Base-by-base conservation (phyloP, 1,140 invertebrate species). In the Acromyrmex echinatior region DNA sequence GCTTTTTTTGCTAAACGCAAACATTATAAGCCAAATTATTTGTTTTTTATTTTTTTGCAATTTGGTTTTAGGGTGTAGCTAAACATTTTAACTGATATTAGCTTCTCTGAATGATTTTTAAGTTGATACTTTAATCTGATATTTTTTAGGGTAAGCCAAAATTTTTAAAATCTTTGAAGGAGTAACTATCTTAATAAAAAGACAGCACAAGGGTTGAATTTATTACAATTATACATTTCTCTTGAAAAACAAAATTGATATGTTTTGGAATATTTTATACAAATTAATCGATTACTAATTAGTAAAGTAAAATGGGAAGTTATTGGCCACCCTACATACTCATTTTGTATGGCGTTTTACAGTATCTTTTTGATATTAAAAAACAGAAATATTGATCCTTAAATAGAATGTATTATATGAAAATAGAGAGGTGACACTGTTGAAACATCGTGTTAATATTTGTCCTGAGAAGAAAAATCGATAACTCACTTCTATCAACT, bases 401-500 rank as follows among this genome's bases (percentile, higher is more conserved):
- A 28, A 74, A 82, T 74, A 12, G 6, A 58, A 74, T 49, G 2
- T 21, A 28, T 60, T 21, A 18, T 10, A 82, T 7, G 7, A 5
- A 35, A 49, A 62, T 28, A 31, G 18, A 35, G 7, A 28, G 28
- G 18, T 39, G 21, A 28, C 16, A n/a, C 0, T 45, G 18, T 49
- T 70, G 21, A 25, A 18, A 81, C 18, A 58, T 18, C 3, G n/a
- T 39, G 9, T 70, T 35, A 31, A 68, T 56, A 51, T 73, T 74
- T 60, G 12, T 31, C 25, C 5, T 4, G 53, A 21, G 39, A 45
- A 25, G 21, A 58, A 73, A 82, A 74, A 49, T 82, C 39, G 39
- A 82, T 74, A 49, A 10, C 85, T 92, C 73, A 95, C 96, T 94
- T 96, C 96, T 82, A 96, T 90, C 28, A 97, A 92, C 92, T 97